These are phyloP conservation scores for Pionites leucogaster DNA, from an alignment of 2,113 vertebrate genomes.

Conservation along the genomic window DNA sequence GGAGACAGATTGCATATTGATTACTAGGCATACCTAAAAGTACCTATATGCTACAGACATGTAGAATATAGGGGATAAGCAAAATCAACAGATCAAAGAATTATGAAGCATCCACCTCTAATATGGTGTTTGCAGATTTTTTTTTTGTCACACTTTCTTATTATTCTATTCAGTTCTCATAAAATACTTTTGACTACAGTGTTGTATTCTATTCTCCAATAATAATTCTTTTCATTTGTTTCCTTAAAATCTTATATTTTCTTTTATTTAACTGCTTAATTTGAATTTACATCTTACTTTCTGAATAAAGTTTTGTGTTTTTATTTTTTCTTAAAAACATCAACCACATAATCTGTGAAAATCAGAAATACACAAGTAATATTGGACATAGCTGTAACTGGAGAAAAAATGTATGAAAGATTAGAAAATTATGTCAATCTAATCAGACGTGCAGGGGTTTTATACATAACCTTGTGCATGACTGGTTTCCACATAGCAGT, in stretches of 20 bases:
- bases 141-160: background rate
- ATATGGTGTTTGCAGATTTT: background rate
- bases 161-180: background rate
- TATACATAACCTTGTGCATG: background rate
- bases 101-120: background rate
- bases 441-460: background rate
- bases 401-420: background rate
- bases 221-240: background rate
- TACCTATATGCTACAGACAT: background rate
- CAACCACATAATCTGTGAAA: background rate
- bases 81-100: background rate
- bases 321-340: background rate
- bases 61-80: background rate
- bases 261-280: background rate
- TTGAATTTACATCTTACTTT: background rate
- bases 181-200: background rate
- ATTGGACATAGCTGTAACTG: background rate
- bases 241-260: background rate
- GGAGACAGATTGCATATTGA: background rate
- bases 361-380: background rate
- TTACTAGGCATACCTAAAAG: background rate
- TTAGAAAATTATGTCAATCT: background rate
- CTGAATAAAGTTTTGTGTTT: background rate
- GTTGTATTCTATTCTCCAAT: background rate
- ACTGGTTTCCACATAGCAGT: background rate